phyloP scores from a whole-genome alignment of 2,113 vertebrate species.

The Erinaceus europaeus region DNA sequence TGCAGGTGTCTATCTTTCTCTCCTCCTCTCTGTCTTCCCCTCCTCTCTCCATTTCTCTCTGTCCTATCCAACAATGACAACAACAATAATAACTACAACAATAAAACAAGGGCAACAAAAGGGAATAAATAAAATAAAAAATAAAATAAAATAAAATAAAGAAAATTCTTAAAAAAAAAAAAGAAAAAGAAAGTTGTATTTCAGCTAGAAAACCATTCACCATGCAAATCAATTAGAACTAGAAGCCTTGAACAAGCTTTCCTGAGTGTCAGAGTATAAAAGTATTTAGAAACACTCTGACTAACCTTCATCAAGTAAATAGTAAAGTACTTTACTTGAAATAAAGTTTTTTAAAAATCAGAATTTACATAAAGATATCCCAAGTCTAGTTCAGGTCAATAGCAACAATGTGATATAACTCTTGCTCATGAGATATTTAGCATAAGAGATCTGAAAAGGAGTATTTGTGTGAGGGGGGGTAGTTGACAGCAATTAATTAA shows the following conservation, averaged over 20 bases:
- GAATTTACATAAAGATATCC: background rate
- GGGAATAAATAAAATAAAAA: no score
- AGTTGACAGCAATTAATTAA: background rate
- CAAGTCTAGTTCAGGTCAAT: background rate
- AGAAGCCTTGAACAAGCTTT: background rate
- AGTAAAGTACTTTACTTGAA: background rate
- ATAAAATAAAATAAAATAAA: no score
- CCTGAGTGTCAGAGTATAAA: background rate
- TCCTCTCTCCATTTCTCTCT: no score
- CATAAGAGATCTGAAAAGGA: background rate
- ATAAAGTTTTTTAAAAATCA: background rate
- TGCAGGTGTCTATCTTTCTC: no score
- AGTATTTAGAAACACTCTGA: background rate
- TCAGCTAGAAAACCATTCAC: background rate
- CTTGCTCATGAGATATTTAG: constrained; percentile 16
- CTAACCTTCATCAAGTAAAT: background rate
- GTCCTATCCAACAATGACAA: no score
- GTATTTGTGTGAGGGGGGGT: no score
- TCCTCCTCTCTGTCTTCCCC: no score
- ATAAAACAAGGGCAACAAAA: no score
- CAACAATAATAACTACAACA: no score
- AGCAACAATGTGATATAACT: background rate
- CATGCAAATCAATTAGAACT: background rate
- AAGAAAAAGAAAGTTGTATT: no score
- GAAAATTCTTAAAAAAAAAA: no score